phyloP scores from a whole-genome alignment of 2,888 invertebrate species.

The Phengaris alcon region DNA sequence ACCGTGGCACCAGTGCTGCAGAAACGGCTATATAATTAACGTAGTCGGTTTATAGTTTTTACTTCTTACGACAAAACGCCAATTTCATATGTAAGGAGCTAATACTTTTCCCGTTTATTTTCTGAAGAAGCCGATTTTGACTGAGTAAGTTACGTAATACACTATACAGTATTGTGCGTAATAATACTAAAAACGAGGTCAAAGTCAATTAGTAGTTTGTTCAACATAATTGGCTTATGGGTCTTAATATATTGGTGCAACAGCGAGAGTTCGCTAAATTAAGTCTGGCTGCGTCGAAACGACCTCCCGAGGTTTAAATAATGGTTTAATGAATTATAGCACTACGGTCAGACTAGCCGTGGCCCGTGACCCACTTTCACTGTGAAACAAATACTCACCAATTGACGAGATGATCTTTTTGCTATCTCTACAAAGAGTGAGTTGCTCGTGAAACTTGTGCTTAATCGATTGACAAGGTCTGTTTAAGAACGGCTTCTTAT shows the following conservation, averaged over 20 bases:
- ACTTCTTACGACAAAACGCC: too few relatives aligned
- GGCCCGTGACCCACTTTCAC: constrained; percentile 45
- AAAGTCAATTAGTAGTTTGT: constrained; percentile 26
- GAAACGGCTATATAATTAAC: too few relatives aligned
- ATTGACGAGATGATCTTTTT: constrained; percentile 24
- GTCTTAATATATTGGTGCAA: constrained; percentile 15
- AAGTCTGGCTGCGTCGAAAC: constrained; percentile 39
- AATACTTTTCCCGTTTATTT: neutral
- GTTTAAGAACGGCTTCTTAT: neutral
- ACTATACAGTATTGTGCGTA: neutral
- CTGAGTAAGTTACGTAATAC: neutral
- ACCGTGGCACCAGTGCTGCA: too few relatives aligned
- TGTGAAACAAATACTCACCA: constrained; percentile 36
- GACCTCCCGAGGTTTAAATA: constrained; percentile 43
- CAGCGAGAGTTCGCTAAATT: constrained; percentile 34
- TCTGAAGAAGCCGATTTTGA: neutral
- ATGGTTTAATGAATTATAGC: constrained; percentile 47
- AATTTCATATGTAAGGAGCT: too few relatives aligned
- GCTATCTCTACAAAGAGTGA: constrained; percentile 20
- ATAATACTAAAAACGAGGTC: constrained; percentile 16
- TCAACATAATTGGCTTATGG: constrained; percentile 25
- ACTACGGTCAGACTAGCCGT: constrained; percentile 43
- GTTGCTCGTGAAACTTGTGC: constrained; percentile 1
- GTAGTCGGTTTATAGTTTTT: too few relatives aligned
- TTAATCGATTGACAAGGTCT: constrained; percentile 21